Evolutionary conservation across 1,140 invertebrate species (phyloP).

Genomic region (Babylonia areolata): DNA sequence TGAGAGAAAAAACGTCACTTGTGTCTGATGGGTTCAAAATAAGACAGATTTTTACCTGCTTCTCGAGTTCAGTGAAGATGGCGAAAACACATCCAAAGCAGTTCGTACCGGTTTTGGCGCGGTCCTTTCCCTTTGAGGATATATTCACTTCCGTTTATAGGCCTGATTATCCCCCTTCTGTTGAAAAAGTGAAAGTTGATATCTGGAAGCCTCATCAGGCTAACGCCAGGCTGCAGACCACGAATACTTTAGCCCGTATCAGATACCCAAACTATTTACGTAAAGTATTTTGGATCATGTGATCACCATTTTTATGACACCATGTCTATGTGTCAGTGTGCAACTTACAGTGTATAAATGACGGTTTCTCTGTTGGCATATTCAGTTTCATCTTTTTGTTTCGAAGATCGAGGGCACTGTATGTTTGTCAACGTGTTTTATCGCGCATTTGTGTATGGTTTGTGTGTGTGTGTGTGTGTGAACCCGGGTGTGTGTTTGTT

Average conservation of each 20-base stretch:
- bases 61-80: not conserved
- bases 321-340: too few species aligned
- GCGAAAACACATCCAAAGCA: conserved; percentile 29
- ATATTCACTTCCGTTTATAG: conserved; percentile 32
- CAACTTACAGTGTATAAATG: not conserved
- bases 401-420: too few species aligned
- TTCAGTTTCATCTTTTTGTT: too few species aligned
- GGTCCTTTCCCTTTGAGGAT: not conserved
- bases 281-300: not conserved
- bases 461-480: too few species aligned
- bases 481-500: too few species aligned
- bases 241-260: not conserved
- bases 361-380: not conserved
- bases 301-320: too few species aligned
- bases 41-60: conserved; percentile 22
- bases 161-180: not conserved
- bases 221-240: too few species aligned
- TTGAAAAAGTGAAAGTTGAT: not conserved
- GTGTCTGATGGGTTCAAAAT: not conserved
- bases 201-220: not conserved
- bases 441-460: too few species aligned
- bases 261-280: not conserved
- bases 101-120: conserved; percentile 48
- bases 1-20: not conserved
- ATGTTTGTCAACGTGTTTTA: too few species aligned